Conservation (phyloP, 2,888 invertebrate genomes). For the Danaus chrysippus region DNA sequence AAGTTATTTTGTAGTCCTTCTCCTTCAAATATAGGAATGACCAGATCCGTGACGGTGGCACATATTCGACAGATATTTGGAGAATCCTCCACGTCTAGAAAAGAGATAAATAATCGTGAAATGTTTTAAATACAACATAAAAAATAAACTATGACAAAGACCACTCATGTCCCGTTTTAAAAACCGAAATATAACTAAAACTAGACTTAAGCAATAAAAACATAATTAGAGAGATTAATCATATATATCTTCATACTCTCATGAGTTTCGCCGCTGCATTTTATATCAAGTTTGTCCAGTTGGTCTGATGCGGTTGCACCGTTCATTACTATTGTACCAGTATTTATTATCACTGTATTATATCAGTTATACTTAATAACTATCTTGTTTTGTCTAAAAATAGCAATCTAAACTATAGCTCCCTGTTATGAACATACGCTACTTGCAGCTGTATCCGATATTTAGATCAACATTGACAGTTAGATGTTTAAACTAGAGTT, state of each 20-base stretch:
- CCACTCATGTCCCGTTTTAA: background rate
- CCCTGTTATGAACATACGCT: no score
- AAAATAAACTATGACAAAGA: background rate
- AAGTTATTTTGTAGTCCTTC: conserved; percentile 81
- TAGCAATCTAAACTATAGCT: no score
- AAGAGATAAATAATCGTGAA: background rate
- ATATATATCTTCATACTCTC: background rate
- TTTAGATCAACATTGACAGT: no score
- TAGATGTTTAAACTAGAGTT: no score
- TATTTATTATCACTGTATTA: background rate
- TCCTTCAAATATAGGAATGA: conserved; percentile 81
- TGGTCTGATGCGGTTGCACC: background rate
- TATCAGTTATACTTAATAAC: no score
- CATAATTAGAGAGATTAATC: no score
- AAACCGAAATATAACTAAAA: no score
- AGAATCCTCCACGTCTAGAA: conserved; percentile 47
- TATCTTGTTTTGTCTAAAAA: no score
- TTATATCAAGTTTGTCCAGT: background rate
- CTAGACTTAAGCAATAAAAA: no score
- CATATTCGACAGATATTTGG: conserved; percentile 76
- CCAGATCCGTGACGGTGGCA: conserved; percentile 69
- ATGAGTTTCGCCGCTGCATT: background rate
- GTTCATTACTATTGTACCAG: background rate
- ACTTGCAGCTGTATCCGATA: no score
- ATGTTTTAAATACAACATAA: background rate